Percentiles rank a stretch among this genome's conserved stretches.
Evolutionary conservation across 2,113 vertebrate species (phyloP).

Genomic region (Miniopterus natalensis): DNA sequence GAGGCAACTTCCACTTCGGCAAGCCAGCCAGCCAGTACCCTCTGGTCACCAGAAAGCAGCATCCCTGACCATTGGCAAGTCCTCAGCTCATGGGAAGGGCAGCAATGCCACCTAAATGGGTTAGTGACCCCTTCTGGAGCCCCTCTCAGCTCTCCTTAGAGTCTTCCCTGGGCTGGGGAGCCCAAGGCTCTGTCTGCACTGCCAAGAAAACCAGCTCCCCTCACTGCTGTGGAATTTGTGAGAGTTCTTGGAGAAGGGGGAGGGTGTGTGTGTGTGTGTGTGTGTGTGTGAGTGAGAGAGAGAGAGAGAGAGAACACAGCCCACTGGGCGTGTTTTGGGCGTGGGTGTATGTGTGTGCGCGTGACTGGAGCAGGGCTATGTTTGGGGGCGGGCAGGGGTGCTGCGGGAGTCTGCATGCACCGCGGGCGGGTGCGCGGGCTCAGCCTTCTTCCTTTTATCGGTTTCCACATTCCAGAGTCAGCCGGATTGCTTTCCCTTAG

Average conservation of each 20-base stretch:
- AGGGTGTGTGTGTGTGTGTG: neutral
- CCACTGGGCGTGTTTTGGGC: conserved; percentile 52
- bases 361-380: conserved; percentile 66
- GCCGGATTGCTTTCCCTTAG: conserved; percentile 74
- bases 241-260: conserved; percentile 64
- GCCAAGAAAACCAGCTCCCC: conserved; percentile 84
- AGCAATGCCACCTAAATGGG: neutral
- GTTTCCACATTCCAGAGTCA: conserved; percentile 84
- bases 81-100: neutral
- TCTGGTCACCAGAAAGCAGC: neutral
- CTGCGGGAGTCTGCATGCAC: conserved; percentile 19
- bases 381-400: conserved; percentile 58
- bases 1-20: neutral
- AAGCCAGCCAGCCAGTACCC: neutral
- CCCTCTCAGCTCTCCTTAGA: conserved; percentile 12
- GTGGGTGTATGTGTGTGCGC: conserved; percentile 25
- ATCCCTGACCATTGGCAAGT: neutral
- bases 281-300: neutral
- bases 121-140: neutral
- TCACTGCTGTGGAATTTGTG: conserved; percentile 83
- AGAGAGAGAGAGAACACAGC: neutral
- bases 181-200: conserved; percentile 37
- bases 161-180: conserved; percentile 49
- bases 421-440: neutral
- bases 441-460: conserved; percentile 81